A percentile compares a stretch with the other conserved stretches of the same genome.
Evolutionary conservation across 1,140 invertebrate genomes (phyloP).

Genomic region (Lepidotrigona ventralis): DNA sequence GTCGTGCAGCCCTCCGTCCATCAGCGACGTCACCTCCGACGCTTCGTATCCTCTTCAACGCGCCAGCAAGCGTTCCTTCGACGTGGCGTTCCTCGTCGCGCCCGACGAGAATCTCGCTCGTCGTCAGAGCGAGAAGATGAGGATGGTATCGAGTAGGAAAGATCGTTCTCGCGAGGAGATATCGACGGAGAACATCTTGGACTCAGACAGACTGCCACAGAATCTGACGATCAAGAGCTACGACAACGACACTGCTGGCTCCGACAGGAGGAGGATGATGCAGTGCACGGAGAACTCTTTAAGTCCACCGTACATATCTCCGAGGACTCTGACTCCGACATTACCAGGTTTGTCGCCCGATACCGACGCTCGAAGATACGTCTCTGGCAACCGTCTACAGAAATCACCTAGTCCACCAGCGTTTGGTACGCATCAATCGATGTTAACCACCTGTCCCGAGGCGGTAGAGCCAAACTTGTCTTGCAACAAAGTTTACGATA

Average conservation of each 20-base stretch:
- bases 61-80: conserved; percentile 87
- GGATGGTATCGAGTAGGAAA: conserved; percentile 78
- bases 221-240: conserved; percentile 74
- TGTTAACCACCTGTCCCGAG: conserved; percentile 44
- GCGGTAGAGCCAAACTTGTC: conserved; percentile 37
- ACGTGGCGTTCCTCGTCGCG: conserved; percentile 93
- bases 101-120: conserved; percentile 89
- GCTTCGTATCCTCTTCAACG: conserved; percentile 75
- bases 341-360: conserved; percentile 72
- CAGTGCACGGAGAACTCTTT: conserved; percentile 67
- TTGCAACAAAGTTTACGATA: conserved; percentile 66
- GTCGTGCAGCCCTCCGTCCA: conserved; percentile 60
- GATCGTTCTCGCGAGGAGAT: conserved; percentile 55
- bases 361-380: conserved; percentile 66
- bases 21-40: conserved; percentile 69
- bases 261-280: conserved; percentile 60
- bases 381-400: conserved; percentile 60
- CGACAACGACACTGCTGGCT: conserved; percentile 53
- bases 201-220: conserved; percentile 66
- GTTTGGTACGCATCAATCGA: conserved; percentile 53
- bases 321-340: conserved; percentile 75
- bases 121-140: conserved; percentile 83
- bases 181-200: conserved; percentile 49
- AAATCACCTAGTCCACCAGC: conserved; percentile 71
- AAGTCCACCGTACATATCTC: conserved; percentile 68